Evolutionary conservation across 2,797 vertebrate genomes (phyloP).

Genomic region (Rhyacichthys aspro): DNA sequence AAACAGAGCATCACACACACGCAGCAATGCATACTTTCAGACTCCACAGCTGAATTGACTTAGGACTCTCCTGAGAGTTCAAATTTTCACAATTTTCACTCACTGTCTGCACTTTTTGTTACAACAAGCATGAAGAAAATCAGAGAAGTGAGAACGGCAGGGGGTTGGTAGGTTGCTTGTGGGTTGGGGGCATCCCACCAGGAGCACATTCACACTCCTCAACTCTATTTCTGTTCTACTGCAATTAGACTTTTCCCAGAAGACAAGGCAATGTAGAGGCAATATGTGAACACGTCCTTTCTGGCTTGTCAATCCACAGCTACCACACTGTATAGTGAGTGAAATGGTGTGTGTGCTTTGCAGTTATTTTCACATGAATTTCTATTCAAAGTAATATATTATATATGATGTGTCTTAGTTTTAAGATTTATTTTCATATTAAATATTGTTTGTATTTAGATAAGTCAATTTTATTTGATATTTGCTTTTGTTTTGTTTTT

Average conservation of each 20-base stretch:
- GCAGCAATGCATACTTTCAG: constrained; percentile 61
- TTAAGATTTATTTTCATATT: no score
- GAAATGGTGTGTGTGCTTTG: constrained; percentile 41
- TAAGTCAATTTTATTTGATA: no score
- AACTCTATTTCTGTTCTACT: constrained; percentile 81
- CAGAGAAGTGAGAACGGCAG: constrained; percentile 73
- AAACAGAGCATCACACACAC: constrained; percentile 69
- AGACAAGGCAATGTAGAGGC: constrained; percentile 72
- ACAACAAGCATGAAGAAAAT: constrained; percentile 76
- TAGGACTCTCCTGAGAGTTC: constrained; percentile 80
- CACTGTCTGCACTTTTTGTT: constrained; percentile 79
- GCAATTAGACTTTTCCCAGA: constrained; percentile 82
- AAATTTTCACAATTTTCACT: constrained; percentile 81
- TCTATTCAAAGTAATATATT: no score
- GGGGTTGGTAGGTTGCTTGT: constrained; percentile 67
- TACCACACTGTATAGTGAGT: constrained; percentile 35
- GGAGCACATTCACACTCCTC: constrained; percentile 71
- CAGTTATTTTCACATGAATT: constrained; percentile 41
- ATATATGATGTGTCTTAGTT: no score
- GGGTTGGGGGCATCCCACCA: constrained; percentile 74
- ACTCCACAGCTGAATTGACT: constrained; percentile 80
- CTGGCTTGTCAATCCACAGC: constrained; percentile 63
- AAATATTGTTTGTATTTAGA: no score
- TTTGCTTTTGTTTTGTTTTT: no score
- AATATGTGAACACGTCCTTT: constrained; percentile 66